These are phyloP conservation scores for Eulemur coronatus DNA, from an alignment of 2,797 vertebrate species.

Conservation along the genomic window DNA sequence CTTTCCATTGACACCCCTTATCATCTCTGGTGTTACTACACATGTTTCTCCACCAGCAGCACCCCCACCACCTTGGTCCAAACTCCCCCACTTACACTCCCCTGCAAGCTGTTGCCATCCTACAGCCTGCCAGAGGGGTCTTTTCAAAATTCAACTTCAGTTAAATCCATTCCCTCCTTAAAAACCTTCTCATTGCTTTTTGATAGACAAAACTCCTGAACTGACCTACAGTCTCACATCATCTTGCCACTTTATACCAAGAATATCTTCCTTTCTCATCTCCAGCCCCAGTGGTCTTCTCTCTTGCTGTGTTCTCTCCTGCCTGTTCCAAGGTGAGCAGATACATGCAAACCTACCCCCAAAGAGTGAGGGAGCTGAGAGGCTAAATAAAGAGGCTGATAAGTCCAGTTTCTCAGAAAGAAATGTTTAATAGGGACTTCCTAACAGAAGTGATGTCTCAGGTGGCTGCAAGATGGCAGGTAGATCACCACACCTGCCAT, in stretches of 20 bases:
- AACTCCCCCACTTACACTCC: background rate
- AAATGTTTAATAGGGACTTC: background rate
- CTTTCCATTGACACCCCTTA: background rate
- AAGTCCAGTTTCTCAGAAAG: background rate
- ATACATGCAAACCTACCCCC: background rate
- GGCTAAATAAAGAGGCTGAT: background rate
- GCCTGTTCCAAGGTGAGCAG: background rate
- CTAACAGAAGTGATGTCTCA: background rate
- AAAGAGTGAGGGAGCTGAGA: background rate
- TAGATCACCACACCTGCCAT: background rate
- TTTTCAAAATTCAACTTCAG: constrained; percentile 3
- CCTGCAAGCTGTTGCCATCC: background rate
- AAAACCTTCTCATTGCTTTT: background rate
- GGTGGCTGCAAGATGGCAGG: background rate
- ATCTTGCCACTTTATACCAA: background rate
- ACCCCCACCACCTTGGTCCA: background rate
- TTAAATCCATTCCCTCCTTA: background rate
- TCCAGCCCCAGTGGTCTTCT: background rate
- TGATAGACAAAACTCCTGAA: background rate
- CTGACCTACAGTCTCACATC: background rate
- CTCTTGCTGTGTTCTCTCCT: background rate
- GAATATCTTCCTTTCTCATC: background rate
- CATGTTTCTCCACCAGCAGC: background rate
- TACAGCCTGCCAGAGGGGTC: background rate
- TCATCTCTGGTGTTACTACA: background rate